These are phyloP conservation scores for Acinonyx jubatus DNA, from an alignment of 2,113 vertebrate species.

Conservation along the genomic window DNA sequence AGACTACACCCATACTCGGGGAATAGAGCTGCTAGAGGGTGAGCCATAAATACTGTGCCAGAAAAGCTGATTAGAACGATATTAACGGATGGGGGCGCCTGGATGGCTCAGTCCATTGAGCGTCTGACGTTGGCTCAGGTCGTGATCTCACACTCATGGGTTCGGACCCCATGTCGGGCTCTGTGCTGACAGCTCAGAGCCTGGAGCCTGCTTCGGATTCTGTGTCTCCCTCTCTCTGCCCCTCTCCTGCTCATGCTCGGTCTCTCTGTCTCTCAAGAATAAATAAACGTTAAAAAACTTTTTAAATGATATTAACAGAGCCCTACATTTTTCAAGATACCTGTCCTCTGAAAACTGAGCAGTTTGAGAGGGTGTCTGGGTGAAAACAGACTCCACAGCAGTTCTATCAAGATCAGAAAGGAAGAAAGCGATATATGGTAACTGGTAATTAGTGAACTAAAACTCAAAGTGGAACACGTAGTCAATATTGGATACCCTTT, in stretches of 20 bases:
- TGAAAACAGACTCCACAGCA: neutral
- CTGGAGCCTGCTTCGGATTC: too few relatives aligned
- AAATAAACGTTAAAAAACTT: too few relatives aligned
- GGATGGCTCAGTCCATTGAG: too few relatives aligned
- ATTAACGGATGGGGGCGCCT: neutral
- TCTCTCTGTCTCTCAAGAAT: too few relatives aligned
- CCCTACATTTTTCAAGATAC: neutral
- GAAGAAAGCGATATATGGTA: constrained; percentile 70
- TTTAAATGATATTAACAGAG: neutral
- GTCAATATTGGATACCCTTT: constrained; percentile 38
- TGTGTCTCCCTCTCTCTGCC: too few relatives aligned
- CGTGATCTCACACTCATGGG: too few relatives aligned
- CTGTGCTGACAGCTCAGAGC: too few relatives aligned
- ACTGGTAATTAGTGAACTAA: constrained; percentile 74
- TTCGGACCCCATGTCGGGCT: too few relatives aligned
- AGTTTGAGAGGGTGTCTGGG: neutral
- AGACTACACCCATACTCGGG: neutral
- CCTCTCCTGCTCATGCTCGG: too few relatives aligned
- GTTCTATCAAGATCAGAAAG: neutral
- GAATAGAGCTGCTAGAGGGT: neutral
- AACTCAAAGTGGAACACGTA: constrained; percentile 68
- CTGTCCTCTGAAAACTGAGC: neutral
- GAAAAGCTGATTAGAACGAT: neutral
- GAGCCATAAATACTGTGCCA: neutral
- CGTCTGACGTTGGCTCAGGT: too few relatives aligned